Evolutionary conservation across 1,140 invertebrate species (phyloP).

Genomic region (Platyura marginata): DNA sequence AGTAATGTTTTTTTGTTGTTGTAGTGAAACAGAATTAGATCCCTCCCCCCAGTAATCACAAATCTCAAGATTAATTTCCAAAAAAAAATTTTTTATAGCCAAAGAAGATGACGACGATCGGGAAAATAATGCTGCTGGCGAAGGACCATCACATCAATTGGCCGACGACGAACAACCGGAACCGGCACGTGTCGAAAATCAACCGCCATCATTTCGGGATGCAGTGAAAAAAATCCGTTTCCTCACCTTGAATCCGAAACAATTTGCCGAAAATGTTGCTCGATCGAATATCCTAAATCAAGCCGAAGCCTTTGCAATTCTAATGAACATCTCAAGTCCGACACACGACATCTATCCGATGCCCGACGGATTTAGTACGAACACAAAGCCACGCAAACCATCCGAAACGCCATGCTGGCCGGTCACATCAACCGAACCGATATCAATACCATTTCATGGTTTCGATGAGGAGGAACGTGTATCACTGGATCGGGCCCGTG

Average conservation of each 20-base stretch:
- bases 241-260: constrained; percentile 51
- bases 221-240: constrained; percentile 52
- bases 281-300: constrained; percentile 46
- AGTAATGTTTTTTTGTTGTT: not conserved
- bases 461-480: constrained; percentile 2
- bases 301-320: constrained; percentile 56
- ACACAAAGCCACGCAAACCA: constrained; percentile 18
- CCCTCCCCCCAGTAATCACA: too few relatives aligned
- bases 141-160: constrained; percentile 1
- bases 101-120: constrained; percentile 9
- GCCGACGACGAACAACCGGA: not conserved
- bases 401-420: not conserved
- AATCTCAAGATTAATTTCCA: too few relatives aligned
- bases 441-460: not conserved
- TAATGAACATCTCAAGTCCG: constrained; percentile 60
- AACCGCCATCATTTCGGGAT: constrained; percentile 21
- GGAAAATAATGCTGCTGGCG: not conserved
- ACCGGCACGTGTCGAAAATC: not conserved
- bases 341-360: constrained; percentile 36
- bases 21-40: too few relatives aligned
- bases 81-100: too few relatives aligned
- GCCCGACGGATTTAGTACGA: constrained; percentile 44
- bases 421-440: not conserved
- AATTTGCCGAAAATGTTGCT: constrained; percentile 63
- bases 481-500: too few relatives aligned